Evolutionary conservation across 2,888 invertebrate species (phyloP).

Genomic region (Argynnis bischoffii): DNA sequence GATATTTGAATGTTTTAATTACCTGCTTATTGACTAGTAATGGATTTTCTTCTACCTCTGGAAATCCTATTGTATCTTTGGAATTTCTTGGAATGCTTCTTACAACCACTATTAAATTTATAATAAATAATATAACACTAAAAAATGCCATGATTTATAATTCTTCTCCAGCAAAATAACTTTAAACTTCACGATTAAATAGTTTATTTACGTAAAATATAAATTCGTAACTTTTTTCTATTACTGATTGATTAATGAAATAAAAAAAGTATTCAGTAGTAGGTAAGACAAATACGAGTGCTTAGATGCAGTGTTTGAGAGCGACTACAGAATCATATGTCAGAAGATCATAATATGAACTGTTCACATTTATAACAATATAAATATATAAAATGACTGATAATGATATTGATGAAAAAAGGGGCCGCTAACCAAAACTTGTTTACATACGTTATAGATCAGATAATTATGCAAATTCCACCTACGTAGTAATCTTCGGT

Average conservation of each 20-base stretch:
- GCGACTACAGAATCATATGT: constrained; percentile 49
- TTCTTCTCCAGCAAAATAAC: neutral
- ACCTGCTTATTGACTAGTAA: constrained; percentile 66
- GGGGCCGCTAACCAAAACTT: neutral
- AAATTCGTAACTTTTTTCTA: neutral
- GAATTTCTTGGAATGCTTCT: constrained; percentile 46
- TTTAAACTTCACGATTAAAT: too few species aligned
- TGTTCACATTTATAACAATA: constrained; percentile 34
- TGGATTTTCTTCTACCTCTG: constrained; percentile 66
- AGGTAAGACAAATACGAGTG: constrained; percentile 36
- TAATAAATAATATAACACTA: constrained; percentile 22
- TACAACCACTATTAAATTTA: constrained; percentile 43
- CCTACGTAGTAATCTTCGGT: too few species aligned
- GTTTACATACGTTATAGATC: neutral
- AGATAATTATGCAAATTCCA: neutral
- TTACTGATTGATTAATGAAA: neutral
- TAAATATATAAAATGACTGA: constrained; percentile 3
- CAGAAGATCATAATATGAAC: constrained; percentile 49
- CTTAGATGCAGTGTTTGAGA: constrained; percentile 44
- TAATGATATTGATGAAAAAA: constrained; percentile 1
- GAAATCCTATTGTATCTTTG: constrained; percentile 66
- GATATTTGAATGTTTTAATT: constrained; percentile 37
- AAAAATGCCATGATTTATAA: constrained; percentile 45
- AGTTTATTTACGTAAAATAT: neutral
- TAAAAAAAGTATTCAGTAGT: neutral